These are phyloP conservation scores for Dicrurus megarhynchus DNA, from an alignment of 2,113 vertebrate genomes.

Conservation along the genomic window DNA sequence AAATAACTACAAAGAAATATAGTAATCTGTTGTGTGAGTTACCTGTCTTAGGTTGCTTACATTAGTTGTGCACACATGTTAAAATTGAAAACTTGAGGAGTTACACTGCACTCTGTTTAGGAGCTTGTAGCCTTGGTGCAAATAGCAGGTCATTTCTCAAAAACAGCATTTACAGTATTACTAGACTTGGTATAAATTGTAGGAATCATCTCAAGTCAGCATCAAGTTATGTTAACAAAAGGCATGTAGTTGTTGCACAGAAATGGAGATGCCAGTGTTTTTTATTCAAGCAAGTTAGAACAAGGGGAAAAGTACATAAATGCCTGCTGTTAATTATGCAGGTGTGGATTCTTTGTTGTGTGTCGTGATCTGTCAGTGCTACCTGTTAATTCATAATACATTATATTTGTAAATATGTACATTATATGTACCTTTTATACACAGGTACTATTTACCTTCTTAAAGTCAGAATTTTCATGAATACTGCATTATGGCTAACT, in stretches of 20 bases:
- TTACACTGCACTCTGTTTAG: rapidly evolving
- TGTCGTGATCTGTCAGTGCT: background rate
- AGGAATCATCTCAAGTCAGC: background rate
- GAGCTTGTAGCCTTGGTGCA: background rate
- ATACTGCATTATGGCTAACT: background rate
- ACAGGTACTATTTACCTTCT: background rate
- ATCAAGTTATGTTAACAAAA: background rate
- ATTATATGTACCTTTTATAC: background rate
- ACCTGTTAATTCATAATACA: background rate
- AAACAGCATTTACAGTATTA: background rate
- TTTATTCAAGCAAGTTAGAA: background rate
- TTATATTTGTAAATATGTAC: background rate
- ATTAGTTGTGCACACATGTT: background rate
- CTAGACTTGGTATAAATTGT: background rate
- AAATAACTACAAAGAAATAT: background rate
- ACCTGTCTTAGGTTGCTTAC: background rate
- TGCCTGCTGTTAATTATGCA: background rate
- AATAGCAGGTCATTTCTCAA: background rate
- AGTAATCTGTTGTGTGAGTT: background rate
- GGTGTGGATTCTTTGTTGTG: background rate
- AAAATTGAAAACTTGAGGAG: background rate
- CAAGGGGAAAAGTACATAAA: rapidly evolving
- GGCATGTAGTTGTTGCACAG: background rate
- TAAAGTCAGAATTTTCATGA: background rate
- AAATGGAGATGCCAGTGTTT: rapidly evolving